Base-by-base conservation (phyloP, 2,888 invertebrate genomes). In the Prionchulus punctatus region DNA sequence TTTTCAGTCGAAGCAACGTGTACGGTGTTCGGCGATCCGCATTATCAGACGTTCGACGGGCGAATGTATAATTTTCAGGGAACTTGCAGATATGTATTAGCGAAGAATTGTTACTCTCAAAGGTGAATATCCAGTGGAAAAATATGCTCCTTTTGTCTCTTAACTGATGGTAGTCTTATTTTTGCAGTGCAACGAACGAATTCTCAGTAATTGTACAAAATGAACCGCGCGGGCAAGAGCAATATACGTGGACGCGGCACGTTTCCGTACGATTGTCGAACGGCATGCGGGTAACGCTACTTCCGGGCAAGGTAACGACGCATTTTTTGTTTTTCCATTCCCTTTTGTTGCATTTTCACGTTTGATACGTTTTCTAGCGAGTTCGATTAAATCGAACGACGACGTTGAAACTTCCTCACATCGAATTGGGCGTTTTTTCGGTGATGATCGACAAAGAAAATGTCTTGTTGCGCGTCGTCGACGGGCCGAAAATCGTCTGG, bases 1-100 rank as follows among this genome's bases (percentile, higher is more conserved):
- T 63, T 72, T 71, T 30, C 70, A 82, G 82, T 78, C 62, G 87
- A 88, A 61, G 89, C 88, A 25, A 84, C 86, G 1, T 91, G 91
- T 68, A 88, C 88, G 12, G 90, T 90, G 1, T 91, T 88, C 66
- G 91, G 91, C 1, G 90, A 91, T 72, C 90, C 91, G 0, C 91
- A 92, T 71, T 92, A 91, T 71, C 82, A 85, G 67, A 90, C 90
- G 2, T 94, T 91, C 71, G 94, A 94, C 68, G 90, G 50, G 27
- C 84, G 85, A 70, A 85, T 88, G 68, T 92, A 84, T 73, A 88
- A 86, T 70, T 92, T 92, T 70, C 86, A 52, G 76, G 92, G 91
- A 36, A 81, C 86, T 0, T 92, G 92, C 75, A 87, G 87, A 71
- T 92, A 92, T 72, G 82, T 88, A 64, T 73, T 92, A 62, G 82